Evolutionary conservation across 1,140 invertebrate species (phyloP).

Genomic region (Orussus abietinus): DNA sequence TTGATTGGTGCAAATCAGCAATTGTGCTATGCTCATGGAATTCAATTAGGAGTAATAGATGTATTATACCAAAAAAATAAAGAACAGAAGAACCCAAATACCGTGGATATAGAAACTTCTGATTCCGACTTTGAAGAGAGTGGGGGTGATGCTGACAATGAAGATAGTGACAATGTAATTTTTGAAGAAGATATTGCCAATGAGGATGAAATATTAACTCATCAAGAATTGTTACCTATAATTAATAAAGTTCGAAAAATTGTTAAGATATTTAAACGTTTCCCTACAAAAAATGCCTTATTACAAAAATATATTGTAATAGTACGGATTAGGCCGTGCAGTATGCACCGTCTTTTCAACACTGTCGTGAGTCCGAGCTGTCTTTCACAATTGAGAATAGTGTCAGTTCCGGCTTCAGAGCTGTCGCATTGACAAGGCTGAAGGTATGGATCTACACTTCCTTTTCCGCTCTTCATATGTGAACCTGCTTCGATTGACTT

Average conservation of each 20-base stretch:
- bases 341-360: too few species aligned
- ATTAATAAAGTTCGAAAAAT: constrained; percentile 16
- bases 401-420: too few species aligned
- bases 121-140: constrained; percentile 9
- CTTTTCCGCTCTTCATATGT: too few species aligned
- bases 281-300: constrained; percentile 18
- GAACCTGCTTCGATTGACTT: too few species aligned
- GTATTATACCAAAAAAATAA: constrained; percentile 15
- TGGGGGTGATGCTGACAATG: too few species aligned
- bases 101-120: constrained; percentile 13
- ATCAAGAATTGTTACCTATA: constrained; percentile 5
- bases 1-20: constrained; percentile 17
- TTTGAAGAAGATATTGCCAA: constrained; percentile 7
- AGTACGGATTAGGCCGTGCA: too few species aligned
- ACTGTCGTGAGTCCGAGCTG: too few species aligned
- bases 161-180: constrained; percentile 8
- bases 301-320: constrained; percentile 18
- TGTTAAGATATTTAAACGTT: constrained; percentile 18
- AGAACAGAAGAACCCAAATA: too few species aligned
- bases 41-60: constrained; percentile 19
- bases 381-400: too few species aligned
- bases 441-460: too few species aligned
- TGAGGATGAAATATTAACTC: not conserved
- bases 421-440: too few species aligned
- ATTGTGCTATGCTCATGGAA: constrained; percentile 19